Percentiles rank a stretch among this genome's conserved stretches.
Conservation (phyloP, 2,113 vertebrate genomes). For the Sisor rabdophorus region DNA sequence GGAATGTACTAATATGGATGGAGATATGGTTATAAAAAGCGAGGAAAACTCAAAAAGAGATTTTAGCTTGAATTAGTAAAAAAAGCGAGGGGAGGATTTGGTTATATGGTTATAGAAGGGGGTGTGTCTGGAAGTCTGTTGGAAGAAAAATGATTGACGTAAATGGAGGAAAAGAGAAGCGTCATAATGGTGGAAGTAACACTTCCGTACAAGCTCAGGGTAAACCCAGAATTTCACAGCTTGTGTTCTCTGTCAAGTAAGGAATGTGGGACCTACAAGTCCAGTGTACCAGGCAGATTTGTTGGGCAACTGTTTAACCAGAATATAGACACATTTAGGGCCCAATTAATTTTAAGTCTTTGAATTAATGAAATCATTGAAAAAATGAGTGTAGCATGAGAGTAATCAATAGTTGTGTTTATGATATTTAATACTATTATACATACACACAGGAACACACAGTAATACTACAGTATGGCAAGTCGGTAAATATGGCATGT, state of each 20-base stretch:
- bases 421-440: neutral
- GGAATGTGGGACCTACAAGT: constrained; percentile 55
- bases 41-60: constrained; percentile 10
- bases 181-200: constrained; percentile 54
- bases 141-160: constrained; percentile 12
- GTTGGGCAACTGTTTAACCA: neutral
- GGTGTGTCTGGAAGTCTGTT: neutral
- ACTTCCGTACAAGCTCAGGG: constrained; percentile 53
- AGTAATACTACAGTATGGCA: neutral
- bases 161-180: constrained; percentile 23
- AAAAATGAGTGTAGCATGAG: too few species aligned
- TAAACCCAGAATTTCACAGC: constrained; percentile 54
- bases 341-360: neutral
- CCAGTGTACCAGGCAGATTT: neutral
- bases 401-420: too few species aligned
- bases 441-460: neutral
- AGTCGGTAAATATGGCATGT: neutral
- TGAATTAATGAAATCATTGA: neutral
- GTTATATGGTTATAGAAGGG: constrained; percentile 8
- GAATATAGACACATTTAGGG: neutral
- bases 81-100: constrained; percentile 7
- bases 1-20: constrained; percentile 69
- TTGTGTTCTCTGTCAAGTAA: constrained; percentile 64
- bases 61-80: neutral
- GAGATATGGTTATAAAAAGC: constrained; percentile 47